phyloP scores from a whole-genome alignment of 2,888 invertebrate genomes.

The Patella ulyssiponensis region DNA sequence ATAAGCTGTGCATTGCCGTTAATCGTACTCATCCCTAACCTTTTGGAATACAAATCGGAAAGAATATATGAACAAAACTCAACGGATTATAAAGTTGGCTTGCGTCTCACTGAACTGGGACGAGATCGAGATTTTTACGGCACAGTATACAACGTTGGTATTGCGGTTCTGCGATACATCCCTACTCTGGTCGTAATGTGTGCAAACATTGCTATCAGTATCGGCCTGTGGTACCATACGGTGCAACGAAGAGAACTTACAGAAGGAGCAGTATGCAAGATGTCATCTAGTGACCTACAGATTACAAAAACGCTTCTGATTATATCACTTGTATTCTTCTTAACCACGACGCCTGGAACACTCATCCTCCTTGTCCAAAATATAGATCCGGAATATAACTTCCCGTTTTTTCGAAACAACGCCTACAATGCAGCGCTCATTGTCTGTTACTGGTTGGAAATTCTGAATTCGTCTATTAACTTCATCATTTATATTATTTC shows the following conservation, averaged over 20 bases:
- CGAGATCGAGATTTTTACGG: not conserved
- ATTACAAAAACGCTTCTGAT: not conserved
- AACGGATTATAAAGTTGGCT: not conserved
- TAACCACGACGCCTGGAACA: not conserved
- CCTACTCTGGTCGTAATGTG: not conserved
- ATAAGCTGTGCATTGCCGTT: not conserved
- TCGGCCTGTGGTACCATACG: not conserved
- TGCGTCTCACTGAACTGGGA: not conserved
- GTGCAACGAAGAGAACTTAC: not conserved
- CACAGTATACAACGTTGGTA: not conserved
- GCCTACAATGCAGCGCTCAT: not conserved
- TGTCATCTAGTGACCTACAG: not conserved
- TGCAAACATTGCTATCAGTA: not conserved
- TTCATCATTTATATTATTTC: not conserved
- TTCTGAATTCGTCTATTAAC: not conserved
- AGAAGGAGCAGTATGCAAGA: not conserved
- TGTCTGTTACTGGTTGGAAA: not conserved
- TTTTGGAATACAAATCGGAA: not conserved
- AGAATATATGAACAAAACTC: not conserved
- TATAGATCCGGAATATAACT: not conserved
- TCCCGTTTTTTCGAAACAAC: not conserved
- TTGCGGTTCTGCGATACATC: not conserved
- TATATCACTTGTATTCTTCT: not conserved
- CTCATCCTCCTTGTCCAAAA: not conserved
- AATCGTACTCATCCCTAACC: not conserved